Evolutionary conservation across 2,888 invertebrate species (phyloP).

Genomic region (Epistrophella euchroma): DNA sequence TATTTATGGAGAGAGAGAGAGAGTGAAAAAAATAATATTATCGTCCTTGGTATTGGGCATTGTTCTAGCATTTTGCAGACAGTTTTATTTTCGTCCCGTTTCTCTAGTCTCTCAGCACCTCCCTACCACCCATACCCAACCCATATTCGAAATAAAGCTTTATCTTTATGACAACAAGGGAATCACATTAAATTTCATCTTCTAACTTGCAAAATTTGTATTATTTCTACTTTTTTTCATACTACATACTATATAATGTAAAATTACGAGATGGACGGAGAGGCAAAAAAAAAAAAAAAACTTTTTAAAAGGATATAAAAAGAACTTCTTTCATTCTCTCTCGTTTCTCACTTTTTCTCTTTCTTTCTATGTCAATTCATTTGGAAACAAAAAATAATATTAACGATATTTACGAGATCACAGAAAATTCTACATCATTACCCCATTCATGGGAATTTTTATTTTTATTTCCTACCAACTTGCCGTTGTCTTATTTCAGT

Average conservation of each 20-base stretch:
- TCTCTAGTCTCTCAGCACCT: neutral
- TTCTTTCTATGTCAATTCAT: neutral
- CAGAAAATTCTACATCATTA: constrained; percentile 67
- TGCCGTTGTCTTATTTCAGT: neutral
- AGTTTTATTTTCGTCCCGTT: constrained; percentile 47
- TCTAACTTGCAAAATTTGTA: constrained; percentile 49
- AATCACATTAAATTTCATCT: constrained; percentile 75
- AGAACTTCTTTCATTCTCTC: neutral
- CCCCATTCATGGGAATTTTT: constrained; percentile 56
- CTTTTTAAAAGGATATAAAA: neutral
- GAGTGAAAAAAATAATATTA: neutral
- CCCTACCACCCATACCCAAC: neutral
- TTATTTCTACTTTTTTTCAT: constrained; percentile 15
- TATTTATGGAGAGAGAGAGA: constrained; percentile 26
- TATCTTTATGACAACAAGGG: constrained; percentile 73
- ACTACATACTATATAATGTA: neutral
- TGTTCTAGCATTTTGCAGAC: constrained; percentile 12
- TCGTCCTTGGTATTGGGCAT: neutral
- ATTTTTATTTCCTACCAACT: constrained; percentile 37
- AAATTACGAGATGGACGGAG: constrained; percentile 6
- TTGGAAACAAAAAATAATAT: constrained; percentile 31
- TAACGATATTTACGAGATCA: constrained; percentile 67
- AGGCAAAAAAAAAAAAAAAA: constrained; percentile 8
- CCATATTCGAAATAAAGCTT: constrained; percentile 23
- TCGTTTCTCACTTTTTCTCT: neutral